These are phyloP conservation scores for Melangyna quadrimaculata DNA, from an alignment of 2,888 invertebrate species.

Conservation along the genomic window DNA sequence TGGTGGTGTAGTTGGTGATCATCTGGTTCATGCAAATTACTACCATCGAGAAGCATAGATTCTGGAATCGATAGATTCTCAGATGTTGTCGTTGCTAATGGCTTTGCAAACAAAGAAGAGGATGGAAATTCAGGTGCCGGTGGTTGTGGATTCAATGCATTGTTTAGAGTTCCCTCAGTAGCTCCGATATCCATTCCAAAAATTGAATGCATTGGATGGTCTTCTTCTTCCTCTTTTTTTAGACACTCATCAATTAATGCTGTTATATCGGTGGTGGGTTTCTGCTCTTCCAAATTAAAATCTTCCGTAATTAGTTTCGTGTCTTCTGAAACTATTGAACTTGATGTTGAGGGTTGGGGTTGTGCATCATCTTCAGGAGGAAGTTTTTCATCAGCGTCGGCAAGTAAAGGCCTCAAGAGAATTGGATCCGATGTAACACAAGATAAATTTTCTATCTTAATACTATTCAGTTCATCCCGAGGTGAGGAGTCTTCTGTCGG, in stretches of 20 bases:
- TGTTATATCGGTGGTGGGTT: constrained; percentile 51
- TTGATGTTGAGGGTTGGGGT: constrained; percentile 50
- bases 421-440: constrained; percentile 3
- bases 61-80: constrained; percentile 75
- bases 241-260: constrained; percentile 59
- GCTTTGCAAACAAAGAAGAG: constrained; percentile 74
- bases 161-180: constrained; percentile 9
- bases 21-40: constrained; percentile 51
- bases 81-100: constrained; percentile 74
- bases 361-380: constrained; percentile 49
- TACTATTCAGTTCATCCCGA: constrained; percentile 18
- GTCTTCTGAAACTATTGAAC: not conserved
- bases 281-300: constrained; percentile 1
- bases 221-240: constrained; percentile 62
- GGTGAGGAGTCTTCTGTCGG: constrained; percentile 8
- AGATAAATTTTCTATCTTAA: constrained; percentile 41
- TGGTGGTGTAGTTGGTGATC: constrained; percentile 32
- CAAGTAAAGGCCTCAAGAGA: constrained; percentile 39
- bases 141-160: constrained; percentile 31
- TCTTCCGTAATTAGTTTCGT: not conserved
- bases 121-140: constrained; percentile 48
- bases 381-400: constrained; percentile 53
- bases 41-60: constrained; percentile 51
- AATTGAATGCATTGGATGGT: constrained; percentile 61
- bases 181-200: constrained; percentile 53